Conservation (phyloP, 35 echinoderm and acorn worm genomes). For the Ophioderma brevispina region DNA sequence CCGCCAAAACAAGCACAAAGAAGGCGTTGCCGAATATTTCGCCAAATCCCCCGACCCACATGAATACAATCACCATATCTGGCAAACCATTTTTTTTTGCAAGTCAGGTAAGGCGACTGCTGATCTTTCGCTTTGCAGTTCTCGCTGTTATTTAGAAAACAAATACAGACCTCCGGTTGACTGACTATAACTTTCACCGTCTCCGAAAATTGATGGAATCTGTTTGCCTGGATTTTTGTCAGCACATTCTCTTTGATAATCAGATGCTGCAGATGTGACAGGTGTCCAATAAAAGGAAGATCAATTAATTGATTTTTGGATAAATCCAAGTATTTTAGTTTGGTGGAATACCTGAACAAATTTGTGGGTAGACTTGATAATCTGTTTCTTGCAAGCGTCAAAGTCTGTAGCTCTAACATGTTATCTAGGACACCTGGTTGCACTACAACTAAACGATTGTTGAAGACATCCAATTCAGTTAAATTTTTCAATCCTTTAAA, state of each 20-base stretch:
- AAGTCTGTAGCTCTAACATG: neutral
- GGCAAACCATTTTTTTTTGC: neutral
- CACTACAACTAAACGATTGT: neutral
- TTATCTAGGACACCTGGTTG: neutral
- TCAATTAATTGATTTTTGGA: neutral
- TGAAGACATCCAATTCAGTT: neutral
- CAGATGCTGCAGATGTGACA: neutral
- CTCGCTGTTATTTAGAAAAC: neutral
- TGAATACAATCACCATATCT: neutral
- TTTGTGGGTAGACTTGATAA: neutral
- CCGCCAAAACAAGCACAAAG: neutral
- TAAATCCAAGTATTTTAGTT: neutral
- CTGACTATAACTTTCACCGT: neutral
- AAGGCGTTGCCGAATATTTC: neutral
- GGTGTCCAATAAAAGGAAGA: neutral
- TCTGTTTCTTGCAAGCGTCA: neutral
- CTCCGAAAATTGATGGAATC: neutral
- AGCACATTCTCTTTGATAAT: neutral
- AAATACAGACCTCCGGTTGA: neutral
- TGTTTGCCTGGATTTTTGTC: neutral
- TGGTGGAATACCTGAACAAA: neutral
- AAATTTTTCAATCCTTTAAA: neutral
- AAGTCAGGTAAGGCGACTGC: neutral
- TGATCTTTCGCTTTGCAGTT: neutral
- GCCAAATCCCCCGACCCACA: neutral